Conservation (phyloP, 2,113 vertebrate genomes). For the Diadophis punctatus region DNA sequence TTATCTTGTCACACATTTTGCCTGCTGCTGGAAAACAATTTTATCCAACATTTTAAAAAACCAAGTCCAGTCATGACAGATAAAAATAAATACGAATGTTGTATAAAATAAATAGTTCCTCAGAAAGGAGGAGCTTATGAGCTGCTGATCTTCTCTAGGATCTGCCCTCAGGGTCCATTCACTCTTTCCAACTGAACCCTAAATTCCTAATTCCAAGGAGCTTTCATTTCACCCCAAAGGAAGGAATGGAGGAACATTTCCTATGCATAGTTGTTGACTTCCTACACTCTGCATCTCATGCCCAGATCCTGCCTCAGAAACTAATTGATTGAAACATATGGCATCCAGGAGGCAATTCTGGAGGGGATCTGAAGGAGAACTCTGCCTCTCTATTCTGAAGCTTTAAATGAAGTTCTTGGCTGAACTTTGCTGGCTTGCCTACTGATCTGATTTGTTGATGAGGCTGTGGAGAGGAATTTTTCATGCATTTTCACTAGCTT, state of each 20-base stretch:
- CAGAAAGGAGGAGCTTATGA: not conserved
- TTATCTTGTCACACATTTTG: conserved; percentile 26
- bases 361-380: not conserved
- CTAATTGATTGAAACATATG: not conserved
- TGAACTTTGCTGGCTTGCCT: not conserved
- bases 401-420: not conserved
- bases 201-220: not conserved
- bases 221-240: not conserved
- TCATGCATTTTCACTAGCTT: not conserved
- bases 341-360: not conserved
- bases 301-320: not conserved
- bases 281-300: not conserved
- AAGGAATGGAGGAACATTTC: not conserved
- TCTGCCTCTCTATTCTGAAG: not conserved
- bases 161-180: not conserved
- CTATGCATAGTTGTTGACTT: not conserved
- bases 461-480: not conserved
- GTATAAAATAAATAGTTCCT: not conserved
- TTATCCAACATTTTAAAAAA: conserved; percentile 29
- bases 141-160: not conserved
- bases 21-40: not conserved
- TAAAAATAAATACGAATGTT: not conserved
- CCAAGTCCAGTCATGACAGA: not conserved
- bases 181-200: not conserved
- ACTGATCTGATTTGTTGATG: not conserved